These are phyloP conservation scores for Phocoena phocoena DNA, from an alignment of 2,113 vertebrate species.

Conservation along the genomic window DNA sequence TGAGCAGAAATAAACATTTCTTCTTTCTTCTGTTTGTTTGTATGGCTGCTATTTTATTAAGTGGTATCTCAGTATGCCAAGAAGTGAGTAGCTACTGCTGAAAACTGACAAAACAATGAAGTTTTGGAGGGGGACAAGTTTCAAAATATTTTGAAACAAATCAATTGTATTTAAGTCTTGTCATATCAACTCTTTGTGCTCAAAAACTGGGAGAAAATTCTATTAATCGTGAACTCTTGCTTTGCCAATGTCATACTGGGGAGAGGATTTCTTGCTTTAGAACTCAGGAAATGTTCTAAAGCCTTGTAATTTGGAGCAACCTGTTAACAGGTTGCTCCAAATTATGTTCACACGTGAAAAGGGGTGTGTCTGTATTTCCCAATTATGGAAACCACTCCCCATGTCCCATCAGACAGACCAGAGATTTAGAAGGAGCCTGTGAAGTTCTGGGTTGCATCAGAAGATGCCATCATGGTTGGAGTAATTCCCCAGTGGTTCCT, in stretches of 20 bases:
- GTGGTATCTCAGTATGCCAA: slow-evolving; percentile 65
- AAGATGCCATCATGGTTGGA: background rate
- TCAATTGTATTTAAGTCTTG: slow-evolving; percentile 68
- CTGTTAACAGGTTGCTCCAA: slow-evolving; percentile 32
- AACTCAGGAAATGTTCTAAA: slow-evolving; percentile 48
- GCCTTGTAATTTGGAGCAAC: slow-evolving; percentile 57
- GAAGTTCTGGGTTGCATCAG: slow-evolving; percentile 59
- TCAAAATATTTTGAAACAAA: slow-evolving; percentile 72
- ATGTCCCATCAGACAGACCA: background rate
- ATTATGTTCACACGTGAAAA: slow-evolving; percentile 8
- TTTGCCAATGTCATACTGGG: background rate
- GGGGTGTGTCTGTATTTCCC: background rate
- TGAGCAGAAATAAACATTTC: slow-evolving; percentile 67
- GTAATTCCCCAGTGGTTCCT: background rate
- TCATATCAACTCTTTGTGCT: background rate
- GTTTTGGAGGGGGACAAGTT: slow-evolving; percentile 51
- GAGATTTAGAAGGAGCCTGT: slow-evolving; percentile 17
- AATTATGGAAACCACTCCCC: background rate
- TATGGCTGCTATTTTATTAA: slow-evolving; percentile 35
- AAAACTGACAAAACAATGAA: slow-evolving; percentile 42
- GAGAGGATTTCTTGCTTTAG: slow-evolving; percentile 34
- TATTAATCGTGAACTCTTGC: background rate
- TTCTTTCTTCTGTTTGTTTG: slow-evolving; percentile 55
- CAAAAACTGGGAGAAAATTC: background rate
- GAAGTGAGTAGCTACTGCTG: slow-evolving; percentile 25